Conservation (phyloP, 1,140 invertebrate species). For the Gryllus bimaculatus region DNA sequence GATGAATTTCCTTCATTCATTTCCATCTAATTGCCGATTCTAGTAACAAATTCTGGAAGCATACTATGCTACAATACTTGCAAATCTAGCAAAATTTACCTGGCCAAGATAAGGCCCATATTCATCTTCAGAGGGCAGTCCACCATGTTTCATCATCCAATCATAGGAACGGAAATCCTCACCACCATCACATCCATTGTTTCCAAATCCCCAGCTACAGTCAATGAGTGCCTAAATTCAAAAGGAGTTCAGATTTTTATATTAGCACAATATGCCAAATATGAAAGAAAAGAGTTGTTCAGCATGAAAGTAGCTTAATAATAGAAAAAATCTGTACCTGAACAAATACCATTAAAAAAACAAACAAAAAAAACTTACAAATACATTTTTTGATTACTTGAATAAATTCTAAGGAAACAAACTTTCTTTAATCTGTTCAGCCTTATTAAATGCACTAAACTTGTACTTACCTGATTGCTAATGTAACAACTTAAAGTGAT, state of each 20-base stretch:
- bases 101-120: conserved; percentile 86
- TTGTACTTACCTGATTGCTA: background rate
- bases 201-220: conserved; percentile 92
- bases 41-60: background rate
- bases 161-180: conserved; percentile 86
- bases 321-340: too few species aligned
- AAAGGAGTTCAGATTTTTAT: too few species aligned
- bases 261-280: too few species aligned
- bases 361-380: too few species aligned
- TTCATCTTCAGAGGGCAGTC: conserved; percentile 77
- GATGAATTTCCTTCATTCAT: too few species aligned
- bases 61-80: background rate
- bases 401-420: too few species aligned
- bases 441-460: too few species aligned
- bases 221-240: conserved; percentile 70
- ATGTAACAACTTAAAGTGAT: conserved; percentile 7
- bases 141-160: conserved; percentile 85
- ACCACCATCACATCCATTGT: conserved; percentile 94
- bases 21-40: background rate
- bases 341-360: too few species aligned
- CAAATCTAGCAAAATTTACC: conserved; percentile 38
- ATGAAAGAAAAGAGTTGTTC: too few species aligned
- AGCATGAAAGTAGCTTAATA: too few species aligned
- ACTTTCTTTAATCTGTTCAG: too few species aligned
- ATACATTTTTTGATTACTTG: too few species aligned